A percentile compares a stretch with the other conserved stretches of the same genome.
phyloP scores from a whole-genome alignment of 2,888 invertebrate genomes.

The Nomada hirtipes region DNA sequence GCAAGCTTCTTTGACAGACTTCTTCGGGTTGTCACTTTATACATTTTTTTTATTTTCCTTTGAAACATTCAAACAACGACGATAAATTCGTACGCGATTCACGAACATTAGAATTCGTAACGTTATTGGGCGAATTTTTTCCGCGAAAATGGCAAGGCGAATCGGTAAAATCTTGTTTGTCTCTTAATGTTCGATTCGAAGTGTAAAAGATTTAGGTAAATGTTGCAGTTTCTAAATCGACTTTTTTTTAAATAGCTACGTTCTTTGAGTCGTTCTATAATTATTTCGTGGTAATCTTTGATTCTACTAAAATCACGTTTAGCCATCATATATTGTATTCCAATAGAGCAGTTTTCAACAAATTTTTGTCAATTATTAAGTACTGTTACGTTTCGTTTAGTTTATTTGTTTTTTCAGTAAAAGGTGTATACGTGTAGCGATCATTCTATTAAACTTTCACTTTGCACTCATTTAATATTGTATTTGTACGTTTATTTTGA shows the following conservation, averaged over 20 bases:
- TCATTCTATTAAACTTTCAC: constrained; percentile 12
- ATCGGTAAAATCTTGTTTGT: constrained; percentile 17
- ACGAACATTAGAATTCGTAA: not conserved
- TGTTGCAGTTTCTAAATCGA: not conserved
- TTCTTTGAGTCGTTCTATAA: not conserved
- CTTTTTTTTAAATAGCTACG: not conserved
- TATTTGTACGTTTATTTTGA: not conserved
- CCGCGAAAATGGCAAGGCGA: constrained; percentile 24
- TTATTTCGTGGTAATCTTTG: constrained; percentile 3
- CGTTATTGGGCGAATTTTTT: constrained; percentile 23
- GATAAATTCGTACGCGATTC: constrained; percentile 10
- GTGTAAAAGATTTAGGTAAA: constrained; percentile 8
- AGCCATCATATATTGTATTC: constrained; percentile 39
- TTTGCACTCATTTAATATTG: not conserved
- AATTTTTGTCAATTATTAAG: constrained; percentile 19
- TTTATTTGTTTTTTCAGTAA: constrained; percentile 10
- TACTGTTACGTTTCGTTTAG: not conserved
- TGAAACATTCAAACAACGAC: constrained; percentile 7
- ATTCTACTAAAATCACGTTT: constrained; percentile 26
- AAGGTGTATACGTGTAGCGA: not conserved
- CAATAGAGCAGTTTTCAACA: constrained; percentile 3
- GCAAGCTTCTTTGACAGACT: constrained; percentile 63
- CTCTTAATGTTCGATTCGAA: constrained; percentile 7
- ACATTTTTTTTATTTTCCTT: constrained; percentile 22
- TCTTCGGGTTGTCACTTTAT: constrained; percentile 49